Base-by-base conservation (phyloP, 2,113 vertebrate genomes). In the Bos javanicus region DNA sequence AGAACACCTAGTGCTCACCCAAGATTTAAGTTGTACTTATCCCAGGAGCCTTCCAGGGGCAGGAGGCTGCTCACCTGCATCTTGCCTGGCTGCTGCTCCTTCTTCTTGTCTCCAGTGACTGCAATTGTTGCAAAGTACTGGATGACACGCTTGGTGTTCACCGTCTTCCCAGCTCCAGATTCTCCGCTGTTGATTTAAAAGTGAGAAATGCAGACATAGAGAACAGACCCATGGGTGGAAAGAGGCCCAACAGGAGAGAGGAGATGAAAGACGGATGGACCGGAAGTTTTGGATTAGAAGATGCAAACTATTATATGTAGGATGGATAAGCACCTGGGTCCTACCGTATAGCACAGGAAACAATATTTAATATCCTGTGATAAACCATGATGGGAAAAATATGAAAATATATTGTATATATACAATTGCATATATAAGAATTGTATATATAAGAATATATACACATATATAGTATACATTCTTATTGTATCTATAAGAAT, bases 101-200 rank as follows among this genome's bases (percentile, higher is more conserved):
- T 98, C 88, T 98, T 99, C 67, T 99, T 99, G 0, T 99, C 99
- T 1, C 98, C 98, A 33, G 98, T 95, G 1, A 98, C 98, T 85
- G 98, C 99, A 94, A 99, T 98, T 98, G 98, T 98, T 46, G 98
- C 98, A 97, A 98, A 98, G 94, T 98, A 98, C 91, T 98, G 98
- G 95, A 98, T 98, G 90, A 98, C 98, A 57, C 97, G 98, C 85
- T 98, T 98, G 26, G 98, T 98, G 62, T 98, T 98, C 90, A 98
- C 98, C 0, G 98, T 98, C 97, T 98, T 98, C 6, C 98, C 98
- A 5, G 98, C 98, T 67, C 98, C 98, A 2, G 98, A 99, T 98
- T 99, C 99, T 98, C 99, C 98, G 0, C 99, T 99, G 96, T 87
- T 12, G 33, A 39, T 93, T 83, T 74, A 28, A 7, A 52, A 60